A percentile compares a stretch with the other conserved stretches of the same genome.
These are phyloP conservation scores for Popillia japonica DNA, from an alignment of 1,140 invertebrate genomes.

Conservation along the genomic window DNA sequence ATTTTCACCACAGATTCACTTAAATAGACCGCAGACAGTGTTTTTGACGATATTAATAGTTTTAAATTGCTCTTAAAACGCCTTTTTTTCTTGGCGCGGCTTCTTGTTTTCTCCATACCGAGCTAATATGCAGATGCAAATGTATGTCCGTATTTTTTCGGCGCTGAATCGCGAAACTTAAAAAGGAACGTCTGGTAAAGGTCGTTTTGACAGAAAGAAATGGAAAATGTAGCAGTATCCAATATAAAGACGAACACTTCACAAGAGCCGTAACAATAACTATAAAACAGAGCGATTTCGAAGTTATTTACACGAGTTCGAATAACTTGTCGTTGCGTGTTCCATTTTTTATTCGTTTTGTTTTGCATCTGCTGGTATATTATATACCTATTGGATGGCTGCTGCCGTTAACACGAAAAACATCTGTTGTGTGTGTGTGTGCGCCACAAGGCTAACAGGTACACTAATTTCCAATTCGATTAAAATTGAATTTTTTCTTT, in stretches of 20 bases:
- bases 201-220: not conserved
- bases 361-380: constrained; percentile 5
- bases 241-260: not conserved
- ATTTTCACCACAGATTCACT: constrained; percentile 9
- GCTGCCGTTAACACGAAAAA: constrained; percentile 10
- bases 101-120: not conserved
- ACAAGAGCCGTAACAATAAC: constrained; percentile 10
- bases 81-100: not conserved
- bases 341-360: constrained; percentile 7
- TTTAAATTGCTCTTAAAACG: constrained; percentile 8
- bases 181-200: not conserved
- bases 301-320: constrained; percentile 3
- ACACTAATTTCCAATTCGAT: constrained; percentile 7
- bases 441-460: constrained; percentile 8
- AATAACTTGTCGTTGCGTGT: not conserved
- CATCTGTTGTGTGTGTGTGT: not conserved
- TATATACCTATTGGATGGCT: not conserved
- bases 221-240: not conserved
- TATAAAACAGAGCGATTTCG: not conserved
- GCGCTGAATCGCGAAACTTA: not conserved
- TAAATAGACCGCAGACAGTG: not conserved
- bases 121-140: not conserved
- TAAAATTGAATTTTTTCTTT: constrained; percentile 5
- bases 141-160: not conserved
- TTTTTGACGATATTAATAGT: not conserved